Percentiles rank a stretch among this genome's conserved stretches.
These are phyloP conservation scores for Zootoca vivipara DNA, from an alignment of 2,113 vertebrate species.

Conservation along the genomic window DNA sequence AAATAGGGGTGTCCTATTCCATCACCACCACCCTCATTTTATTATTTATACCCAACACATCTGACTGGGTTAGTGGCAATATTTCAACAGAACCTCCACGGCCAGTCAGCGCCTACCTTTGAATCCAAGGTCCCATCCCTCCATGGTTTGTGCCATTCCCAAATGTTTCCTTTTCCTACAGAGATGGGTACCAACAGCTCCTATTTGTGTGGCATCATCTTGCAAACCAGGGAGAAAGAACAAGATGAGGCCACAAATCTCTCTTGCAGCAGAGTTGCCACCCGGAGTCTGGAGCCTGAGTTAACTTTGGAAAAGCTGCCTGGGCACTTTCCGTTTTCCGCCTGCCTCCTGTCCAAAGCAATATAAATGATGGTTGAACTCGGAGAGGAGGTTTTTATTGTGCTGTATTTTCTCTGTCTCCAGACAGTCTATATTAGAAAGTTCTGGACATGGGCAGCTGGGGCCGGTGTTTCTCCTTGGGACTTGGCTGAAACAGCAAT, in stretches of 20 bases:
- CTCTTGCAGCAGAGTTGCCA: background rate
- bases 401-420: background rate
- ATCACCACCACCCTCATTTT: too few species aligned
- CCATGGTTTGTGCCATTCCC: too few species aligned
- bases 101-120: background rate
- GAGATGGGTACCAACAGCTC: too few species aligned
- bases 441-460: too few species aligned
- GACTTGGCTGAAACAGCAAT: too few species aligned
- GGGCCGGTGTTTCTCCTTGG: too few species aligned
- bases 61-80: background rate
- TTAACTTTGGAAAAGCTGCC: background rate
- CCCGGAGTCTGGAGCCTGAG: background rate
- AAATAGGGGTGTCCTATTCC: too few species aligned
- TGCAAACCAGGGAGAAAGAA: background rate
- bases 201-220: background rate
- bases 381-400: background rate
- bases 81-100: background rate
- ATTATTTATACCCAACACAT: too few species aligned
- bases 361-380: background rate
- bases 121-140: too few species aligned
- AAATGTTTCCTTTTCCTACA: too few species aligned
- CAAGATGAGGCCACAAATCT: background rate
- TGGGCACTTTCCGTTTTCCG: background rate
- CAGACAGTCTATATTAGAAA: background rate
- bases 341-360: background rate